Evolutionary conservation across 2,797 vertebrate genomes (phyloP), one percentile per base, ranked within the genome.

Genomic region (Telmatherina bonti): DNA sequence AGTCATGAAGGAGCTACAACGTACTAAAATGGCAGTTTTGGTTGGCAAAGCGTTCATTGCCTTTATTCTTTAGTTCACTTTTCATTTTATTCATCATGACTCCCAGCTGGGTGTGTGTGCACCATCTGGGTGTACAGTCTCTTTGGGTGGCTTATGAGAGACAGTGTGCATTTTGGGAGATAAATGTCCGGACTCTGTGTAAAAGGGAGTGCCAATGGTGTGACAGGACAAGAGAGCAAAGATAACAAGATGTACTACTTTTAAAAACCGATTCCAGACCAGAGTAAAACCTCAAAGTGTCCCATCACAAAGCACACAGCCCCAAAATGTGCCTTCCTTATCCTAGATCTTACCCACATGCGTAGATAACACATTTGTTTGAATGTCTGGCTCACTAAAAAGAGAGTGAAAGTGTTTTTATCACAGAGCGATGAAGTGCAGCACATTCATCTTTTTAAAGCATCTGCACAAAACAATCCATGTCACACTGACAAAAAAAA

Each of bases 121-220:
- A 68, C 62, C 79, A 68, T 76, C 54, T 85, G 81, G 79, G 80
- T 83, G 76, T 73, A 81, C 76, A 75, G 69, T 85, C 76, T 78
- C 81, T 85, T 86, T 78, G 85, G 83, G 86, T 86, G 85, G 79
- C 45, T 6, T 83, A 72, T 78, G 63, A 55, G 26, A 77, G 67
- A 78, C 72, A 78, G 86, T 69, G 83, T 93, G 90, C 75, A 77
- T 83, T 79, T 81, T 88, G 76, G 65, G 49, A 94, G 93, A 93
- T 93, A 93, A 93, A 91, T 88, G 78, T 58, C 67, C 59, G 38
- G 65, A 67, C 63, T 78, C 52, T 76, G 62, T 78, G 66, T 67
- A 63, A 86, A 86, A 89, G 91, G 91, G 90, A 88, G 90, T 91
- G 89, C 69, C 89, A 69, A 62, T 72, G 80, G 72, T 84, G 61